A percentile compares a stretch with the other conserved stretches of the same genome.
Conservation (phyloP, 2,113 vertebrate species). For the Tachycineta bicolor region DNA sequence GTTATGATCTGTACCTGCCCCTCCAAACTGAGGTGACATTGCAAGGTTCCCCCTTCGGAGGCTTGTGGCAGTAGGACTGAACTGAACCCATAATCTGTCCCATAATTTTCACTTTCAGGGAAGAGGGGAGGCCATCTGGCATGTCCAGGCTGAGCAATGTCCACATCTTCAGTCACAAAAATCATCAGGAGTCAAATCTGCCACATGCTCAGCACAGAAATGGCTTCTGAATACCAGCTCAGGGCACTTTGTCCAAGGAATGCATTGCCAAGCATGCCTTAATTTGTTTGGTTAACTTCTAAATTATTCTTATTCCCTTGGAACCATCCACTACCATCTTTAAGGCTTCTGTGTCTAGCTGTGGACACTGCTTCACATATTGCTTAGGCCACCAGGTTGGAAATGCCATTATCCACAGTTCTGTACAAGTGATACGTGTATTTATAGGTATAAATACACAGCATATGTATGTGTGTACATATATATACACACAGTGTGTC, state of each 20-base stretch:
- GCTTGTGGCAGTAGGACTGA: background rate
- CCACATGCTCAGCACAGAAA: background rate
- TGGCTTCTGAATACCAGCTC: background rate
- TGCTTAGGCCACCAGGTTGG: background rate
- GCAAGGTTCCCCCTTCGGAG: background rate
- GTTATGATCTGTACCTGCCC: background rate
- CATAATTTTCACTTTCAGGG: slow-evolving; percentile 7
- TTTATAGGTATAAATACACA: background rate
- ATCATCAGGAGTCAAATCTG: background rate
- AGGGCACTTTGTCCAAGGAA: background rate
- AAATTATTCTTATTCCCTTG: background rate
- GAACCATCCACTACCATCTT: background rate
- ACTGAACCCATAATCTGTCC: slow-evolving; percentile 37
- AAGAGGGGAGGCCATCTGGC: background rate
- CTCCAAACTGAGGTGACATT: background rate
- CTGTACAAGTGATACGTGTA: background rate
- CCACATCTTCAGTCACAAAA: background rate
- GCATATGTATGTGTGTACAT: background rate
- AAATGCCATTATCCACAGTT: background rate
- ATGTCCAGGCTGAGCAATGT: background rate
- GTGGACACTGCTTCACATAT: background rate
- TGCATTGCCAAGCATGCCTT: background rate
- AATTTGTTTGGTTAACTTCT: background rate
- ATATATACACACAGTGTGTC: background rate
- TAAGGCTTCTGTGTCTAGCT: background rate